These are phyloP conservation scores for Dynastes maya DNA, from an alignment of 2,888 invertebrate genomes.

Conservation along the genomic window DNA sequence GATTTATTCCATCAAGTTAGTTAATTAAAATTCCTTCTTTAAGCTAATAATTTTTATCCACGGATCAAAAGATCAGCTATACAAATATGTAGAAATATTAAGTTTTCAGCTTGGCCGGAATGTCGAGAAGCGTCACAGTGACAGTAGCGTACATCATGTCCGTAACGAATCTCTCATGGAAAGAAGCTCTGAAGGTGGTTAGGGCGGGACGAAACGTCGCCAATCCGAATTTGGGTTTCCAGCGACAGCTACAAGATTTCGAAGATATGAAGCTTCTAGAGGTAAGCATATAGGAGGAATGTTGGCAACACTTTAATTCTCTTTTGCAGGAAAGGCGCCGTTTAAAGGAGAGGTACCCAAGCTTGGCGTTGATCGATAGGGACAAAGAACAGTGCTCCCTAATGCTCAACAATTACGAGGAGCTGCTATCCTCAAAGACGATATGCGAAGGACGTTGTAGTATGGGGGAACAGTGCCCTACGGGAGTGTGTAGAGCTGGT, in stretches of 20 bases:
- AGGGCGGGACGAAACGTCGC: slow-evolving; percentile 93
- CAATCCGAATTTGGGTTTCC: slow-evolving; percentile 97
- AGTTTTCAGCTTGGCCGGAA: slow-evolving; percentile 87
- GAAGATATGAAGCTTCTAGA: slow-evolving; percentile 85
- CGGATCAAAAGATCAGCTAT: background rate
- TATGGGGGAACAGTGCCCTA: slow-evolving; percentile 88
- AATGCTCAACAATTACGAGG: slow-evolving; percentile 89
- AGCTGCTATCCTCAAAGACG: slow-evolving; percentile 82
- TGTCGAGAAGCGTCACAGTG: slow-evolving; percentile 97
- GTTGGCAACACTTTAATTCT: background rate
- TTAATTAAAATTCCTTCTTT: too few relatives aligned
- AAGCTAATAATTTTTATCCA: background rate
- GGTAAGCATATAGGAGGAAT: slow-evolving; percentile 70
- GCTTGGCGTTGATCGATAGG: slow-evolving; percentile 80
- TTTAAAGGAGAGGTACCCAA: slow-evolving; percentile 88
- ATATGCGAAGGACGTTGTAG: slow-evolving; percentile 92
- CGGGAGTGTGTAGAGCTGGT: slow-evolving; percentile 73
- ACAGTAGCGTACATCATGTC: slow-evolving; percentile 98
- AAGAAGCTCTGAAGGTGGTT: slow-evolving; percentile 94
- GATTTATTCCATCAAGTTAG: too few relatives aligned
- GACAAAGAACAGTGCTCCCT: slow-evolving; percentile 85
- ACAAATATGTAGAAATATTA: slow-evolving; percentile 38
- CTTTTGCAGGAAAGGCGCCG: slow-evolving; percentile 83
- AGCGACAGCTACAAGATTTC: slow-evolving; percentile 93
- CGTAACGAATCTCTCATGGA: slow-evolving; percentile 90